Evolutionary conservation across 2,797 vertebrate genomes (phyloP), one percentile per base, ranked within the genome.

Genomic region (Limnodromus scolopaceus): DNA sequence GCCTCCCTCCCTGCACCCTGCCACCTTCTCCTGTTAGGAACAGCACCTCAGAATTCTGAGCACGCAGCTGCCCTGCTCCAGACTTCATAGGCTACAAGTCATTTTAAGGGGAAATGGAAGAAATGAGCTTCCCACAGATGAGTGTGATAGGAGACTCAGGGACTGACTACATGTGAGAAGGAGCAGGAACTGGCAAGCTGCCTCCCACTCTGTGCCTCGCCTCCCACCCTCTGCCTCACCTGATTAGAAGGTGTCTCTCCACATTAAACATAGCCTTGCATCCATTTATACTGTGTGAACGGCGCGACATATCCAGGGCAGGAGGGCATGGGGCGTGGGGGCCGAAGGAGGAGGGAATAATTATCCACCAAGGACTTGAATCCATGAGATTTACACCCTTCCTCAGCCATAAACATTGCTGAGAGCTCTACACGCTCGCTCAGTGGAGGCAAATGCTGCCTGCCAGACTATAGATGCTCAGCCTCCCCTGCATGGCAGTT

Each of bases 71-170:
- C 83, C 64, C 84, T 96, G 92, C 77, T 96, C 80, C 90, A 66
- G 87, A 81, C 64, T 95, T 89, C 95, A 49, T 43, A 46, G 92
- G 71, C 96, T 96, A 74, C 81, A 95, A 95, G 88, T 79, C 93
- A 94, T 95, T 93, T 92, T 92, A 87, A 93, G 87, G 71, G 70
- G 77, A 96, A 93, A 58, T 55, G 68, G 46, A 77, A 93, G 94
- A 70, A 93, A 95, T 68, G 39, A 95, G 89, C 90, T 92, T 87
- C 55, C 66, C 80, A 63, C 66, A 74, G 89, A 85, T n/a, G 23
- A 74, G 46, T 1, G 10, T 53, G 87, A 64, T 32, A 66, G 74
- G 43, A 86, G 66, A 65, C 77, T 79, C 55, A 45, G 58, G 48
- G 66, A 54, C 83, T 36, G 83, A 57, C 32, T 60, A 22, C 17